Evolutionary conservation across 2,888 invertebrate genomes (phyloP).

Genomic region (Phyto melanocephala): DNA sequence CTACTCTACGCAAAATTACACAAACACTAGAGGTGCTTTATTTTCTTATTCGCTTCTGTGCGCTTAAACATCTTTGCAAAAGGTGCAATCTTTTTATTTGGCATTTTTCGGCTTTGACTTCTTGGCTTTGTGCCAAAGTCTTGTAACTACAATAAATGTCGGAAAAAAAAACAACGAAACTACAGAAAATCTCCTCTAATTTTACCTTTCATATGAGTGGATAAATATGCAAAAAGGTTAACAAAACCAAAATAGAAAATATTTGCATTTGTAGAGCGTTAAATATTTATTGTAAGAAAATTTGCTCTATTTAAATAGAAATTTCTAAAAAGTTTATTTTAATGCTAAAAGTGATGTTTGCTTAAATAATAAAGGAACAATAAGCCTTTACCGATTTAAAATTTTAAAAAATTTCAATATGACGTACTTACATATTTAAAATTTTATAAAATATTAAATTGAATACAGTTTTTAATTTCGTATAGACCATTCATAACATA

Average conservation of each 20-base stretch:
- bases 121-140: conserved; percentile 74
- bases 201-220: conserved; percentile 40
- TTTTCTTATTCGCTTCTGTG: background rate
- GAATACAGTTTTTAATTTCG: no score
- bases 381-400: no score
- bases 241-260: conserved; percentile 27
- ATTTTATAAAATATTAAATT: no score
- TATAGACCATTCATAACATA: no score
- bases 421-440: no score
- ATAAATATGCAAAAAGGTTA: conserved; percentile 56
- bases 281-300: conserved; percentile 5
- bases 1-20: conserved; percentile 3
- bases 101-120: conserved; percentile 75
- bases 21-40: conserved; percentile 6
- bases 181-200: conserved; percentile 29
- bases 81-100: conserved; percentile 67
- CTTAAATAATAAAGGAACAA: no score
- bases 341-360: no score
- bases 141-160: conserved; percentile 47
- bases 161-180: background rate
- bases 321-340: no score
- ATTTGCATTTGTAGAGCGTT: background rate
- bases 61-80: conserved; percentile 25
- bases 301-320: background rate
- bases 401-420: no score